Evolutionary conservation across 2,888 invertebrate genomes (phyloP).

Genomic region (Melanchra persicariae): DNA sequence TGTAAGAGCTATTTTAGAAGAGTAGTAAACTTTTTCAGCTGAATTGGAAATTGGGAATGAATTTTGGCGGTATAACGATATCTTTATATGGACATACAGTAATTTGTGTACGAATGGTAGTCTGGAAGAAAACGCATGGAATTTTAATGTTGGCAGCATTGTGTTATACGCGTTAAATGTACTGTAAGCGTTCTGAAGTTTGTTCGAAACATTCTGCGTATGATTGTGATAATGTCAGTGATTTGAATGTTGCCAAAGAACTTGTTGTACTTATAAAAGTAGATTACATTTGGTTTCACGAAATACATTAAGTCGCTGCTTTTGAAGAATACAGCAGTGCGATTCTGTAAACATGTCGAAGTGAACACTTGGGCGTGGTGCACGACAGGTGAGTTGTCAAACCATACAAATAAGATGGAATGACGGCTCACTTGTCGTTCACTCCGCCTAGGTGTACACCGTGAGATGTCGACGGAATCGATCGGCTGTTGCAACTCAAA

Average conservation of each 20-base stretch:
- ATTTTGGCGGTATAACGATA: constrained; percentile 59
- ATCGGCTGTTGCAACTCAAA: too few relatives aligned
- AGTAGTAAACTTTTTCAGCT: constrained; percentile 27
- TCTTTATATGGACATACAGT: constrained; percentile 67
- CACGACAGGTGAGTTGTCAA: too few relatives aligned
- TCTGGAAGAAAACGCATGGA: constrained; percentile 69
- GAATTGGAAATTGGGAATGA: constrained; percentile 39
- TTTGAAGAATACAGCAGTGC: too few relatives aligned
- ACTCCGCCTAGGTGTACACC: too few relatives aligned
- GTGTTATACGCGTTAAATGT: constrained; percentile 63
- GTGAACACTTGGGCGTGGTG: too few relatives aligned
- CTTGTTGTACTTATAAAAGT: constrained; percentile 1
- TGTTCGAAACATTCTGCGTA: constrained; percentile 34
- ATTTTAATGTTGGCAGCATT: constrained; percentile 70
- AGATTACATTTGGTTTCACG: constrained; percentile 2
- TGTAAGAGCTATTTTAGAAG: constrained; percentile 27
- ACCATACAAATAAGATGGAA: too few relatives aligned
- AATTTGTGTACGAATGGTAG: constrained; percentile 74
- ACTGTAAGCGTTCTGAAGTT: constrained; percentile 40
- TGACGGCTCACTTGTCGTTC: too few relatives aligned
- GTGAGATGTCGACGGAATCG: too few relatives aligned
- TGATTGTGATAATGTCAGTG: constrained; percentile 34
- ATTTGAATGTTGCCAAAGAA: constrained; percentile 48
- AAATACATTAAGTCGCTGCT: too few relatives aligned
- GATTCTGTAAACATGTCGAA: too few relatives aligned